Evolutionary conservation across 2,797 vertebrate genomes (phyloP).

Genomic region (Morus bassanus): DNA sequence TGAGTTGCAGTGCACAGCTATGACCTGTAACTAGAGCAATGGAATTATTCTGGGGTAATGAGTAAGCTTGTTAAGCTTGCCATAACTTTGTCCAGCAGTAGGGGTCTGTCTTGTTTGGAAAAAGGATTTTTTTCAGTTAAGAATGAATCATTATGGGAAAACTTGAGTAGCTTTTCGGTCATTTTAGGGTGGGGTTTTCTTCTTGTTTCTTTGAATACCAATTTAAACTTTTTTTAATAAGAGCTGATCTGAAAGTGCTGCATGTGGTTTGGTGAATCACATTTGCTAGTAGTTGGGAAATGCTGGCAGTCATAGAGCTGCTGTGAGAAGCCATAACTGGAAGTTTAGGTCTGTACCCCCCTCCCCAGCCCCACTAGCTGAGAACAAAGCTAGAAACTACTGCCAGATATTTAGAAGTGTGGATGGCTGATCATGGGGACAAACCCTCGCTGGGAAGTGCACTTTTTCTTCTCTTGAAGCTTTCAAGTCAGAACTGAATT

Average conservation of each 20-base stretch:
- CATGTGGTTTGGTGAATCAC: fast-evolving
- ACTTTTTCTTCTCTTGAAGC: background rate
- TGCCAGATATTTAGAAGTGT: background rate
- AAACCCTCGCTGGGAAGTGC: background rate
- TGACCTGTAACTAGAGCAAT: background rate
- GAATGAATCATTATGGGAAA: background rate
- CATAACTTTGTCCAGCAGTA: background rate
- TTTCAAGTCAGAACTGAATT: background rate
- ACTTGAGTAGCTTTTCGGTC: background rate
- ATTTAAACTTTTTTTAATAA: background rate
- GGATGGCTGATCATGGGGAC: background rate
- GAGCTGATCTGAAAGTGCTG: background rate
- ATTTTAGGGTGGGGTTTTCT: background rate
- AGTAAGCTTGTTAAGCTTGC: background rate
- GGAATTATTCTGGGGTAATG: background rate
- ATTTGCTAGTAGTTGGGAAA: background rate
- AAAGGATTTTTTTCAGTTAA: background rate
- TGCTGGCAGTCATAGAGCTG: background rate
- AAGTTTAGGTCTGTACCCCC: background rate
- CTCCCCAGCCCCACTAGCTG: background rate
- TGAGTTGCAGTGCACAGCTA: background rate
- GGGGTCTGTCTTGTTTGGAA: conserved; percentile 21
- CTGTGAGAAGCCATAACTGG: background rate
- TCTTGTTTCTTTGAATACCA: background rate
- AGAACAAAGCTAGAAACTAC: background rate